phyloP scores from a whole-genome alignment of 2,113 vertebrate genomes.

The Morone saxatilis region DNA sequence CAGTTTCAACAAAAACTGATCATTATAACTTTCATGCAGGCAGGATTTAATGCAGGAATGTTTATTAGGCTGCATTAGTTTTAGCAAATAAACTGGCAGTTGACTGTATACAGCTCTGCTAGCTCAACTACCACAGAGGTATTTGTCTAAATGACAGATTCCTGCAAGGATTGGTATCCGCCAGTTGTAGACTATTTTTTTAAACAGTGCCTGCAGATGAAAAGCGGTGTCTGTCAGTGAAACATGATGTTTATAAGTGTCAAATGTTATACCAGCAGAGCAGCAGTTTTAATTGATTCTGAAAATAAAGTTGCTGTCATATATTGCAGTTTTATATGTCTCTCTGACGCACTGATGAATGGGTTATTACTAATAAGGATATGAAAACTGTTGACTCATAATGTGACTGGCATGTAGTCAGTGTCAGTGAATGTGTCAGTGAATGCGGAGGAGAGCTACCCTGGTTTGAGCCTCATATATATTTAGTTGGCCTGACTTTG shows the following conservation, averaged over 20 bases:
- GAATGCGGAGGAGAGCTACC: neutral
- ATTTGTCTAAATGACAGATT: conserved; percentile 7
- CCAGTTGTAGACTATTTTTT: neutral
- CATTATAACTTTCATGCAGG: neutral
- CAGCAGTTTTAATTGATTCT: neutral
- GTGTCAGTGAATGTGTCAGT: conserved; percentile 16
- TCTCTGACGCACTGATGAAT: neutral
- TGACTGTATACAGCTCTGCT: neutral
- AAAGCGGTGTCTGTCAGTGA: conserved; percentile 11
- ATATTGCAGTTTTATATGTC: neutral
- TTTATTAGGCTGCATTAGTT: too few relatives aligned
- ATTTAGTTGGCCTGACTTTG: neutral
- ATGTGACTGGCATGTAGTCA: neutral
- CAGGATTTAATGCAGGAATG: neutral
- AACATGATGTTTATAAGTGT: conserved; percentile 1
- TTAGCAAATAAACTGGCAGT: neutral
- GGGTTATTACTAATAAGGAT: neutral
- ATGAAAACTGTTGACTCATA: neutral
- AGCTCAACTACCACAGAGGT: neutral
- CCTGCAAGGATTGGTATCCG: neutral
- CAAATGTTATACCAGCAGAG: neutral
- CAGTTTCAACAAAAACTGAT: neutral
- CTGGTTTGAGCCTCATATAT: neutral
- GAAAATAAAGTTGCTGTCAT: neutral
- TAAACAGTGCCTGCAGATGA: neutral